Base-by-base conservation (phyloP, 2,888 invertebrate genomes). In the Ophion ellenae region DNA sequence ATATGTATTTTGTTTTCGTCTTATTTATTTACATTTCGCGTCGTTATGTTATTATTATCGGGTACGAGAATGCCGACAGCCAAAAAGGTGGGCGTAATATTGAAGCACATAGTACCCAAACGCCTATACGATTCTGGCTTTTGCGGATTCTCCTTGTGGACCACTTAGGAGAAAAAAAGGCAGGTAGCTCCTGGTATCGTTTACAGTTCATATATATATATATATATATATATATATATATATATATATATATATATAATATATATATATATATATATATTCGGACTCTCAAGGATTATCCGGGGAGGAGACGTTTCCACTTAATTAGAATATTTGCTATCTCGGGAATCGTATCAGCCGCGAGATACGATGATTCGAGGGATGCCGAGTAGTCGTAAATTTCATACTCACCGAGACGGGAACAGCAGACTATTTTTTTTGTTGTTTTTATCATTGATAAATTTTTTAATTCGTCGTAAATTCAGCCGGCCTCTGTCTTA, bases 21-120 rank as follows among this genome's bases (percentile, higher is more conserved):
- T 74, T 81, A 69, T 81, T 79, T 77, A 78, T 84, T 86, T 84
- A 85, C 86, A 86, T 79, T 81, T 87, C 66, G 57, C 24, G 76
- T 90, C 86, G 81, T 90, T 88, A 89, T 89, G 89, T 89, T 90
- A 91, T 91, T 90, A 91, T 91, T 91, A 90, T 87, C 86, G 81
- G 83, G 74, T 84, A 86, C 87, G 85, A 84, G 79, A 84, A 86
- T 80, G 74, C 82, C 71, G 87, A 85, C 82, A 86, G 80, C 87
- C 83, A 77, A 79, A 86, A 87, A 86, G 20, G 88, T 89, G 86
- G 89, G 89, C 89, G 88, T 86, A 87, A 85, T 86, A 89, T 89
- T 86, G 69, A 80, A 83, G 36, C 66, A 76, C 76, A 71, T 66
- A 74, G 63, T 84, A 63, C 63, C 47, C n/a, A 53, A 84, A 76